Conservation (phyloP, 2,888 invertebrate genomes). For the Phortica magna region DNA sequence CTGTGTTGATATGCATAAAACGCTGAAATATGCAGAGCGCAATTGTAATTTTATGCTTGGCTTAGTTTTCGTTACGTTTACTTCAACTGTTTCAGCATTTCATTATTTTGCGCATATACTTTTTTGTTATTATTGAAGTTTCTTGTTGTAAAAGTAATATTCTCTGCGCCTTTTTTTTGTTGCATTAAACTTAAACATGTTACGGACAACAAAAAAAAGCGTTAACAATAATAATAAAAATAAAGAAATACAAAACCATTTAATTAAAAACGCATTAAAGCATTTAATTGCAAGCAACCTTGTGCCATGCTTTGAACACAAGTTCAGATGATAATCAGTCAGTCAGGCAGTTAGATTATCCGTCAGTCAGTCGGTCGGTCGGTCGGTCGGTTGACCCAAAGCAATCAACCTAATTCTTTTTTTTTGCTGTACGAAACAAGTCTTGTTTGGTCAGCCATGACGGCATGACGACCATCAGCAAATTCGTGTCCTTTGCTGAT, state of each 20-base stretch:
- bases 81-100: not conserved
- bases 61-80: conserved; percentile 35
- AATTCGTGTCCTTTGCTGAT: no score
- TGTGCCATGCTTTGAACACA: no score
- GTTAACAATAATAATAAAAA: no score
- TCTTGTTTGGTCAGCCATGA: not conserved
- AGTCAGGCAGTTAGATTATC: not conserved
- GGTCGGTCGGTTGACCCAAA: conserved; percentile 49
- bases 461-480: not conserved
- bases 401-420: conserved; percentile 68
- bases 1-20: conserved; percentile 60
- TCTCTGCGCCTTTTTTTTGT: no score
- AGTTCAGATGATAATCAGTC: conserved; percentile 20
- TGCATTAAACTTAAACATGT: no score
- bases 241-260: not conserved
- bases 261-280: no score
- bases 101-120: not conserved
- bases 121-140: conserved; percentile 34
- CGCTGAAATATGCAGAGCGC: conserved; percentile 66
- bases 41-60: conserved; percentile 66
- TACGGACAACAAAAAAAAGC: no score
- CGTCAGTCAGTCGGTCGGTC: not conserved
- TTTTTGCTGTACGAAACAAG: not conserved
- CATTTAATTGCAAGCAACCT: no score
- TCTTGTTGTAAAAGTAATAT: not conserved